Conservation (phyloP, 2,113 vertebrate genomes). For the Heterocephalus glaber region DNA sequence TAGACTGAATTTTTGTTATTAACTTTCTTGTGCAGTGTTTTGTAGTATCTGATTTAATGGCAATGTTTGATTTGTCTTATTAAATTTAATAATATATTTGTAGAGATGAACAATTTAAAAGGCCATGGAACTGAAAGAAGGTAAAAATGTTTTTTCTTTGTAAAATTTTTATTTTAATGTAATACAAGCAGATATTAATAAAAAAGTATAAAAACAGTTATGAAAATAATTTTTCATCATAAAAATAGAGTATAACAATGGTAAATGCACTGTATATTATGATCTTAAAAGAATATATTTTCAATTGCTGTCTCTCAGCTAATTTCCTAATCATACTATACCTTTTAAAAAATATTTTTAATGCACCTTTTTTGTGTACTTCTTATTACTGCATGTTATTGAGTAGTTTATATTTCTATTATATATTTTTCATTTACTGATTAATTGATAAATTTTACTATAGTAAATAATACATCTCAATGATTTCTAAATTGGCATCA, state of each 20-base stretch:
- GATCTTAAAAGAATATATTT: too few relatives aligned
- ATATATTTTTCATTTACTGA: background rate
- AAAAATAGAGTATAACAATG: too few relatives aligned
- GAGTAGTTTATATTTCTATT: slow-evolving; percentile 3
- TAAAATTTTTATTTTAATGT: too few relatives aligned
- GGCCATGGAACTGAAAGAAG: background rate
- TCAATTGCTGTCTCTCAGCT: too few relatives aligned
- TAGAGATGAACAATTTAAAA: slow-evolving; percentile 15
- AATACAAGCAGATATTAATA: too few relatives aligned
- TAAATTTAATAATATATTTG: slow-evolving; percentile 24
- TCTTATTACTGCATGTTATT: background rate
- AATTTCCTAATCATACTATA: too few relatives aligned
- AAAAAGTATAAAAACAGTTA: too few relatives aligned
- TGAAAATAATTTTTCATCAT: too few relatives aligned
- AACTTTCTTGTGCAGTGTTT: background rate
- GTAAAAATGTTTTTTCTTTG: background rate
- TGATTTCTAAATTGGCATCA: slow-evolving; percentile 21
- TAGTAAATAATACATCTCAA: background rate
- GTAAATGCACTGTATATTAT: too few relatives aligned
- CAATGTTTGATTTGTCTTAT: slow-evolving; percentile 4
- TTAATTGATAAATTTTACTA: slow-evolving; percentile 31
- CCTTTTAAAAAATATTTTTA: too few relatives aligned
- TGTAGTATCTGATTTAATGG: background rate
- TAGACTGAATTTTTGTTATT: slow-evolving; percentile 40
- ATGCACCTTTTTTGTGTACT: background rate